Base-by-base conservation (phyloP, 2,888 invertebrate genomes). In the Harpagoxenus sublaevis region DNA sequence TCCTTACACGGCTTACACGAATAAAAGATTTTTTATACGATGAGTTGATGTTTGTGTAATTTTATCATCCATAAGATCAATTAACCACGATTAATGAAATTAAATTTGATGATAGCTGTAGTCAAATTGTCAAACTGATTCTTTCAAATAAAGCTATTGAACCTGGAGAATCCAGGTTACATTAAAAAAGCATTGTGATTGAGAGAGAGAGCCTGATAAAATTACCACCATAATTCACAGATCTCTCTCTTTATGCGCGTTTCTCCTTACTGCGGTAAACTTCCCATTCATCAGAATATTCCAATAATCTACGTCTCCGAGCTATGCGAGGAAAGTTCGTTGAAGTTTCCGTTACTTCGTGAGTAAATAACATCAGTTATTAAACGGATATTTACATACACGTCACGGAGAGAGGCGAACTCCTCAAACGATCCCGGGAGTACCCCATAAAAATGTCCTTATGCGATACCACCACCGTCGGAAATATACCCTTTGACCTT, bases 391-490 rank as follows among this genome's bases (percentile, higher is more conserved):
- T 81, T 81, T 81, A 81, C 79, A 81, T 81, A 81, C 48, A 71
- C 28, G 48, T 73, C 60, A 48, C 12, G 51, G 66, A 48, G 31
- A 60, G 55, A 55, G 28, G 45, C 15, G 51, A 55, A 42, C 45
- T 45, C 5, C 55, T 60, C 60, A 65, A 85, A 78, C 68, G 86
- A 75, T 82, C 63, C 35, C 45, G 48, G 35, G 55, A 62, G 60
- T 68, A 71, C 39, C 28, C 85, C 83, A 65, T 85, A 89, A 91
- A 91, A 91, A 87, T 86, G 77, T 84, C 86, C 86, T 88, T 91
- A 89, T 45, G 70, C 57, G 79, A 73, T 81, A 73, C 86, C 42
- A 57, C 73, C 83, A 31, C 83, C 74, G 73, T 82, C 62, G 66
- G 65, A 85, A 74, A 84, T 84, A 83, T 83, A 66, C 74, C 74